A percentile compares a stretch with the other conserved stretches of the same genome.
phyloP scores from a whole-genome alignment of 1,140 invertebrate genomes.

The Cherax destructor region DNA sequence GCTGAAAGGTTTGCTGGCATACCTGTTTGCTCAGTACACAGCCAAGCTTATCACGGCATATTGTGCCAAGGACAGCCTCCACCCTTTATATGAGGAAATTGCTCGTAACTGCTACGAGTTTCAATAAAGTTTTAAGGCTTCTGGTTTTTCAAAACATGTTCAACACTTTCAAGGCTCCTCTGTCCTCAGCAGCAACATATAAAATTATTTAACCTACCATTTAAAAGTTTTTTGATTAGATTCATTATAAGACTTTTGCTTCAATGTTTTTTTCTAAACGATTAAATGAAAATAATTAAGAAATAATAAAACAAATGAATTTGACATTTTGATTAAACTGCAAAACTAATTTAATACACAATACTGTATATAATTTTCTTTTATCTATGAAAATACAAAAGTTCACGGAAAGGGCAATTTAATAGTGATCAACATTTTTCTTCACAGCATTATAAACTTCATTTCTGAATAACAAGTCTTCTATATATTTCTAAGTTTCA shows the following conservation, averaged over 20 bases:
- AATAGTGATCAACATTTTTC: not conserved
- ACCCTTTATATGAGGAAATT: not conserved
- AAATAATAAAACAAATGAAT: not conserved
- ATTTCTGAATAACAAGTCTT: not conserved
- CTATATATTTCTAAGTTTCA: conserved; percentile 43
- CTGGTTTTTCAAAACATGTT: not conserved
- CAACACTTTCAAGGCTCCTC: not conserved
- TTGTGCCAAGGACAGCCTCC: not conserved
- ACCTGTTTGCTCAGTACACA: not conserved
- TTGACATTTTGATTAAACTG: not conserved
- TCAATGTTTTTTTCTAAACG: not conserved
- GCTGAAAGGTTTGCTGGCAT: conserved; percentile 9
- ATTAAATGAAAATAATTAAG: not conserved
- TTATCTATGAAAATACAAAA: not conserved
- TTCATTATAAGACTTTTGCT: not conserved
- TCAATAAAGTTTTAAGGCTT: not conserved
- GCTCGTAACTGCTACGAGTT: not conserved
- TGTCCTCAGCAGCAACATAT: not conserved
- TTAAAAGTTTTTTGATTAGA: not conserved
- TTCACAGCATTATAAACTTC: not conserved
- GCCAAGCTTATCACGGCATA: not conserved
- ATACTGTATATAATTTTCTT: not conserved
- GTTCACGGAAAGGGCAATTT: not conserved
- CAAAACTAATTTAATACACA: not conserved
- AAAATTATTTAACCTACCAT: not conserved